phyloP scores from a whole-genome alignment of 2,888 invertebrate species.

The Mythimna pallens region DNA sequence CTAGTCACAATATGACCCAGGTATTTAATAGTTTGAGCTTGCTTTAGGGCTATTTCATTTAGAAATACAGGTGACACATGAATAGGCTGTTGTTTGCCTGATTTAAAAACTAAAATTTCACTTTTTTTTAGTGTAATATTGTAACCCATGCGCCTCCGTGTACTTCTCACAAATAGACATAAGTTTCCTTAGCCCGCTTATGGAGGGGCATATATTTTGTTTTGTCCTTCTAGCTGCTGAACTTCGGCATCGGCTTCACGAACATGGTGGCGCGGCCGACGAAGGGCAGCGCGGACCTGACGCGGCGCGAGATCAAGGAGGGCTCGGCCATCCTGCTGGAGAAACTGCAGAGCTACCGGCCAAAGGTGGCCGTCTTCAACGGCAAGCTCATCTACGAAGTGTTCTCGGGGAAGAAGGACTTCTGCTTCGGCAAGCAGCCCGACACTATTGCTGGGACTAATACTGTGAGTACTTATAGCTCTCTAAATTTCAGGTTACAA shows the following conservation, averaged over 20 bases:
- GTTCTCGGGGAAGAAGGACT: constrained; percentile 99
- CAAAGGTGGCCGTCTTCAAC: constrained; percentile 99
- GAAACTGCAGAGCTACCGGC: constrained; percentile 97
- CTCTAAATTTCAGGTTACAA: not conserved
- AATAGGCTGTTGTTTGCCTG: too few relatives aligned
- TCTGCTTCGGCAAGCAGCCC: constrained; percentile 98
- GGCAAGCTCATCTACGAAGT: constrained; percentile 99
- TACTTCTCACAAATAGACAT: too few relatives aligned
- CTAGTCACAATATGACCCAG: too few relatives aligned
- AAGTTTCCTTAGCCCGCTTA: too few relatives aligned
- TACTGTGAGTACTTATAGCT: constrained; percentile 92
- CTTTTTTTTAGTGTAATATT: too few relatives aligned
- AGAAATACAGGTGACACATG: too few relatives aligned
- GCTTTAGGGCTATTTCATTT: too few relatives aligned
- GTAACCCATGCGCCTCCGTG: too few relatives aligned
- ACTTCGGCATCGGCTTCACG: constrained; percentile 99
- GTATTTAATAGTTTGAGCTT: too few relatives aligned
- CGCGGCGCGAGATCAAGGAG: constrained; percentile 98
- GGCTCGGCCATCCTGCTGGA: constrained; percentile 96
- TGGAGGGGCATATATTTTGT: too few relatives aligned
- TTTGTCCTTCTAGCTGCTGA: constrained; percentile 90
- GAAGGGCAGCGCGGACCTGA: constrained; percentile 98
- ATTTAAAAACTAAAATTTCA: too few relatives aligned
- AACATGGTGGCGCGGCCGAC: constrained; percentile 99
- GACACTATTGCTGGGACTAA: constrained; percentile 98